Percentiles rank a stretch among this genome's conserved stretches.
Conservation (phyloP, 2,888 invertebrate genomes). For the Gastracanthus pulcherrimus region DNA sequence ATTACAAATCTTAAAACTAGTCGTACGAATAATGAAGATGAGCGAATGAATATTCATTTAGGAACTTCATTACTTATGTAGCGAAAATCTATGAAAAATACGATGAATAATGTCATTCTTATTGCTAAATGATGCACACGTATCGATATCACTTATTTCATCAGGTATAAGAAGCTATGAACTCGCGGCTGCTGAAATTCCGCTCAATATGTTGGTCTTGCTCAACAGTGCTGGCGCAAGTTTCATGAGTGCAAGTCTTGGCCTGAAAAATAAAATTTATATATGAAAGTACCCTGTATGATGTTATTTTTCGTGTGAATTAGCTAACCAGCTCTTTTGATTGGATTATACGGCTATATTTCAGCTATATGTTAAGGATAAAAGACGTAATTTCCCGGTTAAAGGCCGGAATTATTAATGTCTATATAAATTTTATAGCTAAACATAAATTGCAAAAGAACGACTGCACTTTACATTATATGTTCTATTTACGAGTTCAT, state of each 20-base stretch:
- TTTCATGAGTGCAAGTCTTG: constrained; percentile 39
- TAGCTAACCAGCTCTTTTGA: not conserved
- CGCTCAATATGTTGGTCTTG: constrained; percentile 2
- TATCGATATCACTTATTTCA: constrained; percentile 13
- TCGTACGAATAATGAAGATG: not conserved
- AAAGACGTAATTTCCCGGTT: too few relatives aligned
- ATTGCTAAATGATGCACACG: not conserved
- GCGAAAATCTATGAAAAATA: not conserved
- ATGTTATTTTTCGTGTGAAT: not conserved
- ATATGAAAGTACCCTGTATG: not conserved
- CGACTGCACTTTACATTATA: too few relatives aligned
- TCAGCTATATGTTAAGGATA: too few relatives aligned
- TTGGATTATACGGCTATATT: too few relatives aligned
- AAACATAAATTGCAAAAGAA: too few relatives aligned
- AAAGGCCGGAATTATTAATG: too few relatives aligned
- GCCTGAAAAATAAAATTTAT: constrained; percentile 35
- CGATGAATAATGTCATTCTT: not conserved
- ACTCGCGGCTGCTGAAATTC: not conserved
- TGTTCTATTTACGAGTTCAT: too few relatives aligned
- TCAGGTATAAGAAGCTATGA: not conserved
- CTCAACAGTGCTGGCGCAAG: constrained; percentile 39
- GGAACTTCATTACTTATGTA: constrained; percentile 17
- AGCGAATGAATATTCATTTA: constrained; percentile 23
- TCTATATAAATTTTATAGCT: too few relatives aligned
- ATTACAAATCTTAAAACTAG: not conserved